These are phyloP conservation scores for Neosalanx taihuensis DNA, from an alignment of 2,797 vertebrate genomes.

Conservation along the genomic window DNA sequence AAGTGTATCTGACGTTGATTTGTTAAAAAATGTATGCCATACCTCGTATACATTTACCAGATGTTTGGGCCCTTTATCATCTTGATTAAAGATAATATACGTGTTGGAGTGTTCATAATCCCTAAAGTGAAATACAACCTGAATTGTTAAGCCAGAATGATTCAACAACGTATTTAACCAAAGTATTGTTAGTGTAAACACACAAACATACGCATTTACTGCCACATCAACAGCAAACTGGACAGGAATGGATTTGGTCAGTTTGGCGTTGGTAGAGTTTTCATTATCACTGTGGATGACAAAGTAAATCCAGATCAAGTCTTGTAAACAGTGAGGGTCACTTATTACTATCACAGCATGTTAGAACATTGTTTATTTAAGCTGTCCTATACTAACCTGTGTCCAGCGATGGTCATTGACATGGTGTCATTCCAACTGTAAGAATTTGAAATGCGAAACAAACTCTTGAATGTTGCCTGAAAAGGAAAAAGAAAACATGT, in stretches of 20 bases:
- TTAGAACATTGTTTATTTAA: neutral
- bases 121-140: constrained; percentile 19
- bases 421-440: constrained; percentile 60
- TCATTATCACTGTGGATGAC: constrained; percentile 62
- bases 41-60: constrained; percentile 53
- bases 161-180: neutral
- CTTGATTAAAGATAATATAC: constrained; percentile 58
- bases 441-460: constrained; percentile 46
- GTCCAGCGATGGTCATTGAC: constrained; percentile 50
- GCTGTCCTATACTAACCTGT: constrained; percentile 54
- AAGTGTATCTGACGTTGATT: neutral
- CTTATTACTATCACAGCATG: neutral
- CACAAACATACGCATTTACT: constrained; percentile 59
- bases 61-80: constrained; percentile 41
- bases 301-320: constrained; percentile 3
- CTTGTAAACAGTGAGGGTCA: neutral
- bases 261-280: constrained; percentile 33
- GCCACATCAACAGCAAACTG: constrained; percentile 61
- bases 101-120: constrained; percentile 38
- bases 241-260: constrained; percentile 54
- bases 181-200: neutral
- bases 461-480: constrained; percentile 56
- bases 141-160: neutral
- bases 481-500: constrained; percentile 11
- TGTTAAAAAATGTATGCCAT: constrained; percentile 1